These are phyloP conservation scores for Equus przewalskii DNA, from an alignment of 2,113 vertebrate genomes.

Conservation along the genomic window DNA sequence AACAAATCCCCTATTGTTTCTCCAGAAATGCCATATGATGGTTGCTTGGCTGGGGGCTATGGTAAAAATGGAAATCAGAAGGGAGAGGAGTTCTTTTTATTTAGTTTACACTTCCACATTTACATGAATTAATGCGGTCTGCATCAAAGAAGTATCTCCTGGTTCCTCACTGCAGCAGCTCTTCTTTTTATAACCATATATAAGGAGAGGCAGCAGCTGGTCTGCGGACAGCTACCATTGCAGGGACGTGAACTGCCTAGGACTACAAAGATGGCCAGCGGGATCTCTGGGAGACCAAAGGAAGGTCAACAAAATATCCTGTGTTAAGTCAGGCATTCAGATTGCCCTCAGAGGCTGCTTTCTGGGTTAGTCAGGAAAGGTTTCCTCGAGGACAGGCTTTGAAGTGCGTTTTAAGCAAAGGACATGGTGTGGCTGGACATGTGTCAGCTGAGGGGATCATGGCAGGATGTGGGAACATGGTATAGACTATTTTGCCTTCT, in stretches of 20 bases:
- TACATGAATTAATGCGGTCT: neutral
- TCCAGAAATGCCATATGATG: neutral
- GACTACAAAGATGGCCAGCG: neutral
- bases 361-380: neutral
- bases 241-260: neutral
- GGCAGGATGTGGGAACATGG: neutral
- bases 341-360: neutral
- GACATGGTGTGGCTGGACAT: neutral
- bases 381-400: constrained; percentile 30
- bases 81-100: constrained; percentile 49
- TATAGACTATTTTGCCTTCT: neutral
- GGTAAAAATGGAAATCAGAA: constrained; percentile 70
- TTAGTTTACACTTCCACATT: constrained; percentile 69
- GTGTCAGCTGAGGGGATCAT: neutral
- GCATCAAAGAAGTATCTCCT: constrained; percentile 67
- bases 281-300: constrained; percentile 21
- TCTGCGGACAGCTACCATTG: neutral
- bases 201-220: neutral
- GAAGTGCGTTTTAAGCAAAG: constrained; percentile 38
- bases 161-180: neutral
- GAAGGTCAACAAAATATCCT: neutral
- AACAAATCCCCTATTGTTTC: constrained; percentile 82
- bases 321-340: neutral
- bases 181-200: constrained; percentile 55
- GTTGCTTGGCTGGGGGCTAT: constrained; percentile 51